Evolutionary conservation across 30 jellyfish, hydroid and myxozoan genomes (phyloP).

Genomic region (Aurelia sp.): DNA sequence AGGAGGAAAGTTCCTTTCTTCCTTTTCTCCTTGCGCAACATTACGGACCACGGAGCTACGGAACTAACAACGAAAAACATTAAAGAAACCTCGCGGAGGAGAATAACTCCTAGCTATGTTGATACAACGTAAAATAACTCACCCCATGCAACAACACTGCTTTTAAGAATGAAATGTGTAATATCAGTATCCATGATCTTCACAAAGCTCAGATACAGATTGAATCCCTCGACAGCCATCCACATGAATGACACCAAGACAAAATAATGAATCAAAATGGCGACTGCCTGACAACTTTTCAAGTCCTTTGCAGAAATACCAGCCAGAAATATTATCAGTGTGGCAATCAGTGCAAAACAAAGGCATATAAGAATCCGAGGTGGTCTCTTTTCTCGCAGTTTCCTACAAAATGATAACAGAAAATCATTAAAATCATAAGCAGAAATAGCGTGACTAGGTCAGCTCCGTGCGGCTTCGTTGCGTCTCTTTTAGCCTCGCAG

Average conservation of each 20-base stretch:
- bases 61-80: too few relatives aligned
- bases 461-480: too few relatives aligned
- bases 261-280: slow-evolving; percentile 81
- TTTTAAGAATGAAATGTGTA: slow-evolving; percentile 37
- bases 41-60: too few relatives aligned
- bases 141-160: slow-evolving; percentile 96
- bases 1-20: too few relatives aligned
- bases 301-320: slow-evolving; percentile 78
- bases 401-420: slow-evolving; percentile 21
- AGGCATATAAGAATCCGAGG: slow-evolving; percentile 82
- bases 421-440: too few relatives aligned
- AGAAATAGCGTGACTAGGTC: too few relatives aligned
- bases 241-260: slow-evolving; percentile 83
- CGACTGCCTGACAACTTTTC: slow-evolving; percentile 76
- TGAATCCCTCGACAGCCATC: slow-evolving; percentile 94
- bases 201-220: slow-evolving; percentile 84
- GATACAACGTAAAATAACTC: background rate
- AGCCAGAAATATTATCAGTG: slow-evolving; percentile 67
- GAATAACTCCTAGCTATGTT: too few relatives aligned
- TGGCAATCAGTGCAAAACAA: slow-evolving; percentile 64
- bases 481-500: too few relatives aligned
- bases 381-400: slow-evolving; percentile 81
- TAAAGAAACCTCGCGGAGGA: too few relatives aligned
- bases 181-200: slow-evolving; percentile 39
- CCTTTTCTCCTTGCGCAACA: too few relatives aligned